Evolutionary conservation across 2,113 vertebrate species (phyloP).

Genomic region (Struthio camelus): DNA sequence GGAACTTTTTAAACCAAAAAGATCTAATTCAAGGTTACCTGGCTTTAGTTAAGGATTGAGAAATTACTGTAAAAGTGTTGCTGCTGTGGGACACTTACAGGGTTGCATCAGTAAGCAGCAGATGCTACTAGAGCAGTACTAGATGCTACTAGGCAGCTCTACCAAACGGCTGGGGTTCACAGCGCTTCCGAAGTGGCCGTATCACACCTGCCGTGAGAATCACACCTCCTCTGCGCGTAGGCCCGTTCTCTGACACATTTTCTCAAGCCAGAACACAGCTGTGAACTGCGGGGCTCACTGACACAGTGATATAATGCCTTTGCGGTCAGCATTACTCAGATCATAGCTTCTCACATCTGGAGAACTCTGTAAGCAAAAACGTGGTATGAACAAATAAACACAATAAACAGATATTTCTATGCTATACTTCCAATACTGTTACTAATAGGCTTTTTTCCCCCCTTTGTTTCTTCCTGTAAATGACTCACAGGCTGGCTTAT

Average conservation of each 20-base stretch:
- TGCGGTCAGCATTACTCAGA: constrained; percentile 12
- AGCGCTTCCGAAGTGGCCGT: background rate
- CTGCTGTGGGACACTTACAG: background rate
- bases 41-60: background rate
- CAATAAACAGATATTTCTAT: background rate
- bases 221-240: background rate
- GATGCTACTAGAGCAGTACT: too few relatives aligned
- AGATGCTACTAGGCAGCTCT: background rate
- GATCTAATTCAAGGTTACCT: background rate
- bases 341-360: background rate
- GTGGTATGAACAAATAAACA: background rate
- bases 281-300: background rate
- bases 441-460: background rate
- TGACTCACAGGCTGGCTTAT: background rate
- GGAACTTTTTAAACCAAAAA: background rate
- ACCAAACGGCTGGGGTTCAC: background rate
- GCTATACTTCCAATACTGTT: background rate
- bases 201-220: constrained; percentile 41
- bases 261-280: background rate
- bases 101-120: too few relatives aligned
- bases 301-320: background rate
- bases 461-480: background rate
- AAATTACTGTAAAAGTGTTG: too few relatives aligned
- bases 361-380: background rate
- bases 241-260: background rate